A percentile compares a stretch with the other conserved stretches of the same genome.
phyloP scores from a whole-genome alignment of 2,113 vertebrate genomes.

The Spizaetus ornatus region DNA sequence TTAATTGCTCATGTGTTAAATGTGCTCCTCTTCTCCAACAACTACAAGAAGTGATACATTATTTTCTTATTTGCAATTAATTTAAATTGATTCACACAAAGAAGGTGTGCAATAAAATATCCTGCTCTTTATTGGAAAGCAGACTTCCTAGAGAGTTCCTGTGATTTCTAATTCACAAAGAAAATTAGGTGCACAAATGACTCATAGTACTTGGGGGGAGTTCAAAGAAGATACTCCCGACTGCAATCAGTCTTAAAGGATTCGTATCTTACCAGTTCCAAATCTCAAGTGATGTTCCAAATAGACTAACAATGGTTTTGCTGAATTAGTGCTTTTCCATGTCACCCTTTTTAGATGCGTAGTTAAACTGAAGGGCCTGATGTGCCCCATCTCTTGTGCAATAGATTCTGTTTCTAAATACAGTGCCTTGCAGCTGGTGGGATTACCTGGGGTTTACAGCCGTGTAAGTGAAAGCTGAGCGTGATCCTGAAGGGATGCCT shows the following conservation, averaged over 20 bases:
- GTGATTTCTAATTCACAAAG: slow-evolving; percentile 52
- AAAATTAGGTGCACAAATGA: slow-evolving; percentile 56
- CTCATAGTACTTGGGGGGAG: neutral
- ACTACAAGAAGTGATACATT: neutral
- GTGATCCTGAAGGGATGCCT: neutral
- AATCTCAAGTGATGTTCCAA: slow-evolving; percentile 1
- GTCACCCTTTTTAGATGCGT: neutral
- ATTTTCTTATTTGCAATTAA: neutral
- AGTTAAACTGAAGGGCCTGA: neutral
- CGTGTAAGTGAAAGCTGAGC: neutral
- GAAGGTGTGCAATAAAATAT: slow-evolving; percentile 42
- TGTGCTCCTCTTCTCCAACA: neutral
- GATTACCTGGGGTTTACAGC: neutral
- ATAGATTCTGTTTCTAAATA: neutral
- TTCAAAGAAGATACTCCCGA: neutral
- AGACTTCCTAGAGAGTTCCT: slow-evolving; percentile 7
- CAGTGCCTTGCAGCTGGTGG: neutral
- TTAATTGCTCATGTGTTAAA: neutral
- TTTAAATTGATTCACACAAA: slow-evolving; percentile 50
- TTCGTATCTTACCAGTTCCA: neutral
- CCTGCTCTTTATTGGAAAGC: slow-evolving; percentile 4
- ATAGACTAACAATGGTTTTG: neutral
- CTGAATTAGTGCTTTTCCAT: neutral
- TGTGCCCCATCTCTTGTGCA: neutral
- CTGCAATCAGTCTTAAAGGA: neutral